phyloP scores from a whole-genome alignment of 64 coral and sea anemone genomes.

The Porites australiensis region DNA sequence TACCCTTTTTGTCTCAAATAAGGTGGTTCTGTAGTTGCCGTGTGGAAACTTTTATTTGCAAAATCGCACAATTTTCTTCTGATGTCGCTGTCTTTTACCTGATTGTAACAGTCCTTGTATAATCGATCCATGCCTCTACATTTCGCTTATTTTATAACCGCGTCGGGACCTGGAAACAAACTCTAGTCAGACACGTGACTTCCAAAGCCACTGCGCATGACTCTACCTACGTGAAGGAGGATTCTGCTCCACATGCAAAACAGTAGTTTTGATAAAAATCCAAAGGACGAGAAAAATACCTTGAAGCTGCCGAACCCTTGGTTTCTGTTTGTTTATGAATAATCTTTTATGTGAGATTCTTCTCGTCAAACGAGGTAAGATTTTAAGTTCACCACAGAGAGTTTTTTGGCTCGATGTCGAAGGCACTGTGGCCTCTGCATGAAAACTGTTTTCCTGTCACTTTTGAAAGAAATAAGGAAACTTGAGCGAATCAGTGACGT shows the following conservation, averaged over 20 bases:
- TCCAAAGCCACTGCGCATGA: slow-evolving; percentile 16
- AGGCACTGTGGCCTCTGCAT: slow-evolving; percentile 17
- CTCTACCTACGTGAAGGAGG: background rate
- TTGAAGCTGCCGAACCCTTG: background rate
- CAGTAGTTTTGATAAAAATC: slow-evolving; percentile 25
- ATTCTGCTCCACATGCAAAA: slow-evolving; percentile 60
- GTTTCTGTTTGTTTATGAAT: slow-evolving; percentile 7
- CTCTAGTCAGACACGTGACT: slow-evolving; percentile 10
- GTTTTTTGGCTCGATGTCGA: slow-evolving; percentile 7
- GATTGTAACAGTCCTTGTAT: no score
- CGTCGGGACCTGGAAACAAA: background rate
- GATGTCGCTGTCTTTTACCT: no score
- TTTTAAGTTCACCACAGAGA: background rate
- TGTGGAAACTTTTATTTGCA: no score
- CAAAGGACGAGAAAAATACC: background rate
- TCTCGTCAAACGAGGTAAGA: slow-evolving; percentile 30
- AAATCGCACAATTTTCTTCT: no score
- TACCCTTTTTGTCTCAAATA: no score
- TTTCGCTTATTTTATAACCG: no score
- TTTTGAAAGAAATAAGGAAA: slow-evolving; percentile 36
- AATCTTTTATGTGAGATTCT: slow-evolving; percentile 32
- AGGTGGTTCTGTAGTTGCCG: no score
- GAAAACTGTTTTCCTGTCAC: slow-evolving; percentile 44
- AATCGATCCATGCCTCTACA: no score
- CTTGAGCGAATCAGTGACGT: background rate